Evolutionary conservation across 2,113 vertebrate species (phyloP).

Genomic region (Poecilia latipinna): DNA sequence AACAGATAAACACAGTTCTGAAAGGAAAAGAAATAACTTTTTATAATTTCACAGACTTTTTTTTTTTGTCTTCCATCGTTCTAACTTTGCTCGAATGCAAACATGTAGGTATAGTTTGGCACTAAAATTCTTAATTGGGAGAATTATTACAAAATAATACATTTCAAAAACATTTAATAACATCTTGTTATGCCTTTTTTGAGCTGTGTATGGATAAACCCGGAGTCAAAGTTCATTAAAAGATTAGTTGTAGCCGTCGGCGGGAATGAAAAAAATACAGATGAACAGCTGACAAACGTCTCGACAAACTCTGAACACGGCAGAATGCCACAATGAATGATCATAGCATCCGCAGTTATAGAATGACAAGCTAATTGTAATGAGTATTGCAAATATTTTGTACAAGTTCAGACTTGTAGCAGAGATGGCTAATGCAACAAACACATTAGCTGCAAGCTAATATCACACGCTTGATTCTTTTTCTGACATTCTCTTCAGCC

Average conservation of each 20-base stretch:
- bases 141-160: no score
- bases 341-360: not conserved
- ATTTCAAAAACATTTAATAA: no score
- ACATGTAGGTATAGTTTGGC: no score
- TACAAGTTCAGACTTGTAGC: conserved; percentile 35
- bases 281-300: conserved; percentile 13
- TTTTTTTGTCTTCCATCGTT: no score
- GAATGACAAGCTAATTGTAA: conserved; percentile 9
- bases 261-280: not conserved
- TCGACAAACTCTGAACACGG: not conserved
- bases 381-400: conserved; percentile 24
- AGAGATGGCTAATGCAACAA: conserved; percentile 20
- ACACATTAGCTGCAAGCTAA: conserved; percentile 24
- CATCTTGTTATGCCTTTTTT: not conserved
- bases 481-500: conserved; percentile 7
- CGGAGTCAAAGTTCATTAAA: not conserved
- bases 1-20: not conserved
- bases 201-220: not conserved
- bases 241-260: not conserved
- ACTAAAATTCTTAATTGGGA: no score
- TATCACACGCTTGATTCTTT: not conserved
- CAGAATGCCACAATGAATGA: conserved; percentile 5
- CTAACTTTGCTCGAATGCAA: no score
- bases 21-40: no score
- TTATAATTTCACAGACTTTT: no score